These are phyloP conservation scores for Mactra quadrangularis DNA, from an alignment of 1,140 invertebrate species.

Conservation along the genomic window DNA sequence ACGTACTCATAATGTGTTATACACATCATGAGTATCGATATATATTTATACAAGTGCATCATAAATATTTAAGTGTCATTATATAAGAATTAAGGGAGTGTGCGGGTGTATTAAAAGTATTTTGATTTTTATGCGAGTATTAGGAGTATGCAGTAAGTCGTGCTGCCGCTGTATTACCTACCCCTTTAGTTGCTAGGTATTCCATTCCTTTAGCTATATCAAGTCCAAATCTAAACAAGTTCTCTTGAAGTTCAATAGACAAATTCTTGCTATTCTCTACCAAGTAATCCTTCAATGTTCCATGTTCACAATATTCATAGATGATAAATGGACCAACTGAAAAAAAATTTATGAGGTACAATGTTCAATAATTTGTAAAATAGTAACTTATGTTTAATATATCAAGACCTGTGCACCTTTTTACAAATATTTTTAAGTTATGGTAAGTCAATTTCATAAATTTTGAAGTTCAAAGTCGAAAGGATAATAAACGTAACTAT, in stretches of 20 bases:
- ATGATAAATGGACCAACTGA: constrained; percentile 22
- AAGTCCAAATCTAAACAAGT: constrained; percentile 92
- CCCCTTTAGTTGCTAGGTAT: constrained; percentile 94
- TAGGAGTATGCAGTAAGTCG: too few relatives aligned
- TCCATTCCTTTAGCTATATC: constrained; percentile 98
- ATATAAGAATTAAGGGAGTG: too few relatives aligned
- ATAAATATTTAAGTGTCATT: too few relatives aligned
- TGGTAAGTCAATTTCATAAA: too few relatives aligned
- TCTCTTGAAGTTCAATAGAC: not conserved
- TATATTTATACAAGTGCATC: not conserved
- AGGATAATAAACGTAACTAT: too few relatives aligned
- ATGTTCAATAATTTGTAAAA: not conserved
- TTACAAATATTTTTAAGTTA: not conserved
- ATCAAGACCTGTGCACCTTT: too few relatives aligned
- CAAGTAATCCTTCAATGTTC: constrained; percentile 3
- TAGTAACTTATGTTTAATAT: not conserved
- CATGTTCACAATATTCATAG: constrained; percentile 6
- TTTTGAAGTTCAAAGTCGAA: too few relatives aligned
- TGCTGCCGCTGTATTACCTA: constrained; percentile 76
- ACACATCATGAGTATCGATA: not conserved
- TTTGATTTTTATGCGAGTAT: too few relatives aligned
- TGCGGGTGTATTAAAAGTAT: too few relatives aligned
- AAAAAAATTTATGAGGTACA: not conserved
- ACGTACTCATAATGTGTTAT: not conserved
- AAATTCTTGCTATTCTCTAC: not conserved